Percentiles rank a stretch among this genome's conserved stretches.
These are phyloP conservation scores for Belonocnema kinseyi DNA, from an alignment of 1,140 invertebrate species.

Conservation along the genomic window DNA sequence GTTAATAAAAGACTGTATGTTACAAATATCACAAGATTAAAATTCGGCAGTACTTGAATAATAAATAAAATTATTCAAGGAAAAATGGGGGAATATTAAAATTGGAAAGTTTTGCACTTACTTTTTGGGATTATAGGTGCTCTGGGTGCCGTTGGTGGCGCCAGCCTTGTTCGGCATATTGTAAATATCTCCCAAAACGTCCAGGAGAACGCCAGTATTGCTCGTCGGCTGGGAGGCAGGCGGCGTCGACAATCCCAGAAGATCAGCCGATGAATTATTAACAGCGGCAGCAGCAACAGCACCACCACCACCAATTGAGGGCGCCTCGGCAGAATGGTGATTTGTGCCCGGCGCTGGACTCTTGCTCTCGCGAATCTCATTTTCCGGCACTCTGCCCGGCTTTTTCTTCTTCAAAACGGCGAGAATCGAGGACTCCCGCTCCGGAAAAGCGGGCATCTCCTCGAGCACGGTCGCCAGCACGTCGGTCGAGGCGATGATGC, in stretches of 20 bases:
- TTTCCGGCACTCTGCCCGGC: slow-evolving; percentile 91
- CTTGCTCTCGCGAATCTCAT: slow-evolving; percentile 87
- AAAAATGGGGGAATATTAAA: background rate
- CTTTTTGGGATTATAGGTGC: slow-evolving; percentile 90
- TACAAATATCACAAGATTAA: no score
- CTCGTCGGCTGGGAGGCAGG: slow-evolving; percentile 81
- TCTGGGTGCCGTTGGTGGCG: slow-evolving; percentile 78
- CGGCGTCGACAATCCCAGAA: slow-evolving; percentile 90
- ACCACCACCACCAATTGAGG: no score
- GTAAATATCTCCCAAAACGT: slow-evolving; percentile 93
- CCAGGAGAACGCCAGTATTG: slow-evolving; percentile 87
- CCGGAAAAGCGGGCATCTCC: slow-evolving; percentile 99
- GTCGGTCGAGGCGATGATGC: slow-evolving; percentile 96
- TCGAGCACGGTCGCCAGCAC: slow-evolving; percentile 98
- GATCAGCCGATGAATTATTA: slow-evolving; percentile 84
- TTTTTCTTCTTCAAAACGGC: slow-evolving; percentile 99
- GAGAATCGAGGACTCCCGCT: slow-evolving; percentile 98
- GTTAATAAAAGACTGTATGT: no score
- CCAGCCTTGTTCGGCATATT: slow-evolving; percentile 79
- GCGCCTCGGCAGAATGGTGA: slow-evolving; percentile 78
- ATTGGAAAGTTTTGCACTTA: slow-evolving; percentile 60
- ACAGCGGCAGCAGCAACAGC: slow-evolving; percentile 44
- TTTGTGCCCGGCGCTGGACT: slow-evolving; percentile 83
- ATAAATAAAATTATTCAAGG: no score
- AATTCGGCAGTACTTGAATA: no score